These are phyloP conservation scores for Cariama cristata DNA, from an alignment of 2,113 vertebrate species.

Conservation along the genomic window DNA sequence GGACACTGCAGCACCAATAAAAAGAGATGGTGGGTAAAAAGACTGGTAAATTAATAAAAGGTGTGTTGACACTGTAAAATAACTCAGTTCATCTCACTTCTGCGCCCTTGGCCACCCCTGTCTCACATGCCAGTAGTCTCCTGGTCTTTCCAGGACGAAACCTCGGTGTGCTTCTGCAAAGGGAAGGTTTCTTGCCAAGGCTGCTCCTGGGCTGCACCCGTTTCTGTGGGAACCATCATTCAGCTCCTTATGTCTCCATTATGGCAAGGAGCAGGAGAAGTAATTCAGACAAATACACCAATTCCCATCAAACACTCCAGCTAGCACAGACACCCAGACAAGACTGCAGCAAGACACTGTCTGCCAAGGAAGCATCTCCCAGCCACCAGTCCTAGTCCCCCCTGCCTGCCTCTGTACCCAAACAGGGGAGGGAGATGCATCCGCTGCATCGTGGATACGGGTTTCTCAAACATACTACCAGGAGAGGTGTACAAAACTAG, in stretches of 20 bases:
- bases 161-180: fast-evolving
- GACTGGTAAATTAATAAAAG: neutral
- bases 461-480: neutral
- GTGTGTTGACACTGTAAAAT: neutral
- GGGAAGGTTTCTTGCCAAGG: neutral
- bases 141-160: fast-evolving
- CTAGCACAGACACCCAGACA: fast-evolving
- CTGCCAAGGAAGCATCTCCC: fast-evolving
- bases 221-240: neutral
- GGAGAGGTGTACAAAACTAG: neutral
- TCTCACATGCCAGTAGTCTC: fast-evolving
- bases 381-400: neutral
- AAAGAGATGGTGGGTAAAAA: neutral
- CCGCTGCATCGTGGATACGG: fast-evolving
- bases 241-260: neutral
- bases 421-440: fast-evolving
- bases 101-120: too few relatives aligned
- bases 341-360: fast-evolving
- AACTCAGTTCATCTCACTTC: neutral
- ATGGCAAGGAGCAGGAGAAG: neutral
- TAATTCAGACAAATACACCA: fast-evolving
- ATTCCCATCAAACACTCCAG: neutral
- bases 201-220: neutral
- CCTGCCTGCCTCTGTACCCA: neutral
- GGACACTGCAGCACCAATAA: neutral